Base-by-base conservation (phyloP, 2,797 vertebrate species). In the Leptoclinus maculatus region DNA sequence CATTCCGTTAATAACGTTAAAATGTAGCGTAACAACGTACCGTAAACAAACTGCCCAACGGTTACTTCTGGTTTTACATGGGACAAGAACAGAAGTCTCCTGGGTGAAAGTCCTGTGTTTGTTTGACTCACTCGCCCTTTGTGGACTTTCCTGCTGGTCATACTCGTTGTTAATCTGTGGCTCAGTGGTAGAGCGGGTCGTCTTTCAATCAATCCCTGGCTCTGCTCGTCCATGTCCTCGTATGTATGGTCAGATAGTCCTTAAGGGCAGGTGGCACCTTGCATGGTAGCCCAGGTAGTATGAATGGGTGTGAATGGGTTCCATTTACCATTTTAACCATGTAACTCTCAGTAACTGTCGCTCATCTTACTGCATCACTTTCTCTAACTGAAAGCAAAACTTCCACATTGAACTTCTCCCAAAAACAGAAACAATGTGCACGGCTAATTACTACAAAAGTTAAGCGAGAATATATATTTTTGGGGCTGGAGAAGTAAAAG, bases 401-500 rank as follows among this genome's bases (percentile, higher is more conserved):
- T 13, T 27, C 13, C 7, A 11, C 21, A n/a, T 49, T 21, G 47
- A 21, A 49, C 9, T 13, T 13, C 23, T 54, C 29, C 29, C 32
- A 25, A 5, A 27, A 27, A 54, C 25, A 25, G 51, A 14, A 53
- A 14, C n/a, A 25, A 53, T 25, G 23, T 14, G 51, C 23, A 53
- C 13, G 23, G 23, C 11, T 53, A 2, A 23, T 19, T 13, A 51
- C 49, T 21, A 23, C 49, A 23, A 5, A 53, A 11, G 49, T 23
- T 53, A 5, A 53, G 4, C 11, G 11, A 53, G 5, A 53, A 53
- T 25, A n/a, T 27, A 14, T 27, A 27, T 16, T 7, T 25, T 16
- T 54, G 16, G 27, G 27, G 14, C 27, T 57, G 54, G 8, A 57
- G 49, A 53, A 70, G 62, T 74, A 62, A 66, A 73, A 78, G 45